Evolutionary conservation across 2,888 invertebrate species (phyloP), one percentile per base, ranked within the genome.

Genomic region (Thera obeliscata): DNA sequence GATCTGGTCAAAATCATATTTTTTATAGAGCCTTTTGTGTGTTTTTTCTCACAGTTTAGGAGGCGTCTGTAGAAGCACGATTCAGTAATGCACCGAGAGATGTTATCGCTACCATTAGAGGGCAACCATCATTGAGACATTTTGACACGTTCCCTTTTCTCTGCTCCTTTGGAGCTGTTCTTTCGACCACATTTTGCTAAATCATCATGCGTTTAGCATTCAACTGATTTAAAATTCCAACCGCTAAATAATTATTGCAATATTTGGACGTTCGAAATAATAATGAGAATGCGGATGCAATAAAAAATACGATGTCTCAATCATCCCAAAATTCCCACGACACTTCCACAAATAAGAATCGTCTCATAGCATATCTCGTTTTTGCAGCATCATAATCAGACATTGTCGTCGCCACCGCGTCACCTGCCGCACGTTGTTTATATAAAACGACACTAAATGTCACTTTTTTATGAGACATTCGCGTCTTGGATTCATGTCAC

Each of bases 381-480:
- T 92, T 91, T 90, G 92, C 92, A 87, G 84, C 81, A 83, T 90
- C 88, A 89, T 87, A 88, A 89, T 82, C 81, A 78, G 81, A 85
- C 84, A 84, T 82, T 84, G 87, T 86, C 80, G 86, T 79, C 85
- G 84, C 75, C 82, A 81, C 84, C 84, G 76, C 82, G 86, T 89
- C 91, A 90, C 87, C 87, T 87, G 88, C 76, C 74, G 85, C 91
- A 89, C 90, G 88, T 87, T 85, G 89, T 89, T 92, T 91, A 89
- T 91, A 92, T 93, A 91, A 93, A 91, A 89, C 84, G 87, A 90
- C 90, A 92, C 91, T 93, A 92, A 93, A 91, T 87, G 93, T 92
- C 93, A 92, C 91, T 91, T 92, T 91, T 93, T 93, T 93, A 92
- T 92, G 90, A 90, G 83, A 81, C 86, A 79, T 82, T 81, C 84